Evolutionary conservation across 30 jellyfish, hydroid and myxozoan genomes (phyloP), one percentile per base, ranked within the genome.

Genomic region (Pseudorhiza aurosa): DNA sequence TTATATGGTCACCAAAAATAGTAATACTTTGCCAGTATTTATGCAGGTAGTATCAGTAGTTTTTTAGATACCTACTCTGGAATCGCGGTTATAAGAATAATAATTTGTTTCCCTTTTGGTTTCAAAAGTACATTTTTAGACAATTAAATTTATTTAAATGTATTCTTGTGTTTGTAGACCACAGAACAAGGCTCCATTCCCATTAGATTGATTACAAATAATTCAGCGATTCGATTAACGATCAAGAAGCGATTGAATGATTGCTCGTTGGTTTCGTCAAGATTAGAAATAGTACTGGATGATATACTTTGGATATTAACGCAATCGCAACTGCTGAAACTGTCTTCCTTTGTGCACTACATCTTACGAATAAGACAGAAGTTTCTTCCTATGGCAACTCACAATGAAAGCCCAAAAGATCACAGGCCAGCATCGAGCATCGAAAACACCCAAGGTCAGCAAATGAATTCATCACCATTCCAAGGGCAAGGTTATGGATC

Each of bases 271-370:
- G 79, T 93, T 18, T 90, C 99, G 4, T 93, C 99, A n/a, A 85
- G 89, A 74, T 75, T 93, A 17, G 90, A 89, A 36, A 76, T 93
- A 8, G 58, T 85, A 19, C 88, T 93, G 0, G 99, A 93, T 74
- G 99, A 93, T 65, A 93, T 93, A 8, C 75, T 93, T 1, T 81
- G 96, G 96, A 96, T 93, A 24, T 85, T 93, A 18, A 93, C 99
- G 12, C 97, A 82, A 67, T 86, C 97, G 11, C 99, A 93, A 53
- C 68, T 93, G 21, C 96, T 93, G 49, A 86, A 85, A 33, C 79
- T 93, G 11, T 93, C 99, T 11, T 87, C 96, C 59, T 93, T 93
- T 36, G 94, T 93, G 11, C 96, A 93, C 62, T 93, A 68, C 72
- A 43, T 93, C 28, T 60, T 93, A 35, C 88, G 88, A 46, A 45